Evolutionary conservation across 2,797 vertebrate genomes (phyloP), one percentile per base, ranked within the genome.

Genomic region (Pelobates cultripes): DNA sequence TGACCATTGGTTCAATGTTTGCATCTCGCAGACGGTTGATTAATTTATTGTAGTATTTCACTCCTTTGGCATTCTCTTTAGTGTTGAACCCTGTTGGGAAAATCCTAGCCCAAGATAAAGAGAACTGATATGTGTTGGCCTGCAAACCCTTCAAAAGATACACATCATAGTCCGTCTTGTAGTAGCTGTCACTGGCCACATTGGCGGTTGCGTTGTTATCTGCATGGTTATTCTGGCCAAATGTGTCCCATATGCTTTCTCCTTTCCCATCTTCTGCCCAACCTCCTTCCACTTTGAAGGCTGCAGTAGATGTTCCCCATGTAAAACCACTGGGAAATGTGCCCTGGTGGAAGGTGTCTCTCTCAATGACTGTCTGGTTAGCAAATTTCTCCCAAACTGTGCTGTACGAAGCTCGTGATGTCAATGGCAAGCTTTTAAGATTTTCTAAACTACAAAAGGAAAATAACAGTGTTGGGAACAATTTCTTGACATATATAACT

Each of bases 41-140:
- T 80, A 99, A 86, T 66, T 86, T 90, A 84, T 94, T 94, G 86
- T 99, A 99, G 88, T 97, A 97, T 81, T 90, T 76, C 14, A 94
- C 89, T 0, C 96, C 96, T 66, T 88, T 90, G 53, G 89, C 89
- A 67, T 86, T 93, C 42, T 90, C 86, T 80, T 87, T 93, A n/a
- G 63, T 43, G 0, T 85, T 88, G 5, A 83, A 85, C 60, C 97
- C 97, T 4, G 86, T 82, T 15, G 97, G 95, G 85, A 97, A 97
- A 89, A 99, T 90, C 72, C 97, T 94, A 43, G 96, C 92, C 98
- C 97, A 99, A 77, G 97, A 99, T 73, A 99, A 91, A 74, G 97
- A 98, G 88, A 99, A 98, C 88, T 98, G 96, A 87, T 96, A 97
- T 79, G 95, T 88, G 8, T 95, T 91, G 45, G 93, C 88, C 15